Evolutionary conservation across 1,140 invertebrate species (phyloP).

Genomic region (Cotesia typhae): DNA sequence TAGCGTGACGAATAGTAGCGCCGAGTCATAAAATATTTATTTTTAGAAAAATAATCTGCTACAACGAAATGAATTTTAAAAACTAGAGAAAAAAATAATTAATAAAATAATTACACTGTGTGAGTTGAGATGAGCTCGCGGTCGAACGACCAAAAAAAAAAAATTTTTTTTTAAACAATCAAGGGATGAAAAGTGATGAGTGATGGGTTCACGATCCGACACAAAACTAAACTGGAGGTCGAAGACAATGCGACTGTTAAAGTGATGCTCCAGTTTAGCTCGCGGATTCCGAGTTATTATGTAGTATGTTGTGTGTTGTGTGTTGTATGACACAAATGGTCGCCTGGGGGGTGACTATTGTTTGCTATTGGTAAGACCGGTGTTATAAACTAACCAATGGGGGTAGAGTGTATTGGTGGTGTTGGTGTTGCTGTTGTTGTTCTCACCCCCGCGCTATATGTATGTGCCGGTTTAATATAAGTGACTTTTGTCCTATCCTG

Average conservation of each 20-base stretch:
- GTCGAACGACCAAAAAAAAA: neutral
- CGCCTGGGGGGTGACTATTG: conserved; percentile 48
- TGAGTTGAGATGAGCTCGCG: too few species aligned
- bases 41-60: too few species aligned
- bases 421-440: neutral
- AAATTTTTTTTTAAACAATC: neutral
- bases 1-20: too few species aligned
- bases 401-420: conserved; percentile 32
- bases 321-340: conserved; percentile 47
- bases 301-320: conserved; percentile 35
- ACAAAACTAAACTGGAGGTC: conserved; percentile 48
- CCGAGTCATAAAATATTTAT: too few species aligned
- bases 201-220: conserved; percentile 47
- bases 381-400: conserved; percentile 51
- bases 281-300: conserved; percentile 37
- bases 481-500: conserved; percentile 38
- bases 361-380: conserved; percentile 57
- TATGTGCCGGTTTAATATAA: too few species aligned
- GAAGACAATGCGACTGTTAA: conserved; percentile 52
- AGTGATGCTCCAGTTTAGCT: conserved; percentile 56
- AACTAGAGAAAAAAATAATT: too few species aligned
- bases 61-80: too few species aligned
- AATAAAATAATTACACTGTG: too few species aligned
- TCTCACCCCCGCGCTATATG: conserved; percentile 13
- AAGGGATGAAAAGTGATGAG: conserved; percentile 25